phyloP scores from a whole-genome alignment of 1,140 invertebrate species.

The Zaprionus ornatus region DNA sequence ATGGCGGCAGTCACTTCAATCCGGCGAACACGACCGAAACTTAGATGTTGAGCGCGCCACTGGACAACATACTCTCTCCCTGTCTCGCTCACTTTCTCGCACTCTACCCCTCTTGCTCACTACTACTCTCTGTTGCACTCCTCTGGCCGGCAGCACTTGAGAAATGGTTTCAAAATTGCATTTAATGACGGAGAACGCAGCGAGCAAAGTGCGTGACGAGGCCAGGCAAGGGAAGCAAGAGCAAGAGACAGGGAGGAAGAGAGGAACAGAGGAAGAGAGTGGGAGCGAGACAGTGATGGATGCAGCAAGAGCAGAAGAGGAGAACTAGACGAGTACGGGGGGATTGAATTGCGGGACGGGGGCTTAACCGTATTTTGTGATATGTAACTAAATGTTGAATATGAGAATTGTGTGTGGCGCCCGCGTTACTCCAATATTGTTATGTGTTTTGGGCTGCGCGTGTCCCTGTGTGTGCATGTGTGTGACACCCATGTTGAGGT shows the following conservation, averaged over 20 bases:
- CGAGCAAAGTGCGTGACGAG: not conserved
- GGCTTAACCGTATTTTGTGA: conserved; percentile 64
- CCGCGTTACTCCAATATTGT: conserved; percentile 36
- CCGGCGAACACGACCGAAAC: conserved; percentile 40
- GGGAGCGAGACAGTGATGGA: conserved; percentile 13
- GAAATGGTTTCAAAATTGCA: conserved; percentile 74
- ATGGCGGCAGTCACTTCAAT: conserved; percentile 48
- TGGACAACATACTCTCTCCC: not conserved
- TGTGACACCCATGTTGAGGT: conserved; percentile 1
- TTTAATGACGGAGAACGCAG: conserved; percentile 48
- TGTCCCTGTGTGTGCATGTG: not conserved
- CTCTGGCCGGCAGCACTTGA: conserved; percentile 15
- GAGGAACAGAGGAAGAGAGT: not conserved
- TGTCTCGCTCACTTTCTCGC: not conserved
- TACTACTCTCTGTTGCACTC: not conserved
- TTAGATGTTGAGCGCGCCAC: conserved; percentile 8
- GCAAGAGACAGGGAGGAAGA: too few relatives aligned
- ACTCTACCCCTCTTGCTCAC: not conserved
- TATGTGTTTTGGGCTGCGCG: conserved; percentile 3
- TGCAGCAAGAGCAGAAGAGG: not conserved
- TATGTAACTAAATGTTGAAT: conserved; percentile 70
- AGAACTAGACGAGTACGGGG: conserved; percentile 1
- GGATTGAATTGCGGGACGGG: not conserved
- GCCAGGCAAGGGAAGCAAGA: not conserved
- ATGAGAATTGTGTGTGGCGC: conserved; percentile 27